Evolutionary conservation across 92 coral and sea anemone species (phyloP), one percentile per base, ranked within the genome.

Genomic region (Porites lobata): DNA sequence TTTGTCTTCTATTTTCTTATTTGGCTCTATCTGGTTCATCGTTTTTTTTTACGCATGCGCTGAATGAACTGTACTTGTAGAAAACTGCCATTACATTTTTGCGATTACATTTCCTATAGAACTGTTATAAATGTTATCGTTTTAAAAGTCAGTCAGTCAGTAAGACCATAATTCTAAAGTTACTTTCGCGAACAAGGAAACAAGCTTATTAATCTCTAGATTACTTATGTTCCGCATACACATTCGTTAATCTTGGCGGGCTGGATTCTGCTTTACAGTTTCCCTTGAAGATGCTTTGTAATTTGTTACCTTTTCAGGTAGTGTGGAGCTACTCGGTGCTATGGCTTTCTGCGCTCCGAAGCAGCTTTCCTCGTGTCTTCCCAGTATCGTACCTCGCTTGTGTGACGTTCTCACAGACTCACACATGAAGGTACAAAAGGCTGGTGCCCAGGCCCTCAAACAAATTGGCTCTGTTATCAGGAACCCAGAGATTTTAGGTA

Each of bases 281-380:
- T 74, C 14, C 8, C 43, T 75, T 67, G 32, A 21, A 24, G 70
- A 8, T 59, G 64, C 17, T 89, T 10, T 79, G 5, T 9, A 12
- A 50, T 85, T 52, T 74, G 9, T 58, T 29, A 0, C 18, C 72
- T 65, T 81, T 72, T 14, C 90, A 96, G 99, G 99, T 8, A 97
- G 99, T 72, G 99, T 97, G 3, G 99, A 97, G 90, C 79, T 97
- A 73, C 92, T 97, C 17, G 99, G 99, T 78, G 98, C 99, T 64
- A 97, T 97, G 99, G 99, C 99, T 6, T 97, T 93, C 83, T 97
- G 99, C 67, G 98, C 99, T 17, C 99, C 98, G 10, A 97, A 97
- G 70, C 99, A 97, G 79, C 81, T 97, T 13, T 97, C 99, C 2
- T 97, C 99, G 0, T 97, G 99, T 86, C 93, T 97, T 4, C 99